phyloP scores from a whole-genome alignment of 2,113 vertebrate genomes.

The Lophura nycthemera region DNA sequence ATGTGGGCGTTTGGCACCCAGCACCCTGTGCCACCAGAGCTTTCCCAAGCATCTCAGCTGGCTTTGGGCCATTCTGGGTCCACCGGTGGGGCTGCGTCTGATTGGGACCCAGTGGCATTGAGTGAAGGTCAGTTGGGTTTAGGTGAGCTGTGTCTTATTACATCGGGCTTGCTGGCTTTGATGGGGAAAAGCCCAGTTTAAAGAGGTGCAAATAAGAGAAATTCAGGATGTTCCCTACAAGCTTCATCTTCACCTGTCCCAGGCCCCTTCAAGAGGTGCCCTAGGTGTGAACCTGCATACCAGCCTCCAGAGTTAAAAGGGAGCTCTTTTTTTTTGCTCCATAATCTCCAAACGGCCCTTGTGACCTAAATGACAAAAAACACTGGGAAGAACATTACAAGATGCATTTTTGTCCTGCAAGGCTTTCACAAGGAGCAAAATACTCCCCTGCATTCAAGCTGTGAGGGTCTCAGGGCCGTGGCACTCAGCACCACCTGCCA shows the following conservation, averaged over 20 bases:
- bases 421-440: slow-evolving; percentile 31
- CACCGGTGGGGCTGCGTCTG: not conserved
- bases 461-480: not conserved
- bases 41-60: slow-evolving; percentile 32
- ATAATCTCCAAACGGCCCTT: not conserved
- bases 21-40: not conserved
- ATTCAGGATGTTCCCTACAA: not conserved
- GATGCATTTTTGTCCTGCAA: slow-evolving; percentile 18
- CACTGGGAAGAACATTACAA: slow-evolving; percentile 20
- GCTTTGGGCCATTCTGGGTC: slow-evolving; percentile 2
- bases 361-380: slow-evolving; percentile 20
- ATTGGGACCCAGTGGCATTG: not conserved
- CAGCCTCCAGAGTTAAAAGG: not conserved
- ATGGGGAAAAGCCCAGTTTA: fast-evolving
- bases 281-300: slow-evolving; percentile 47
- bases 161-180: not conserved
- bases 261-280: not conserved
- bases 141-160: fast-evolving
- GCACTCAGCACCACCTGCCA: slow-evolving; percentile 5
- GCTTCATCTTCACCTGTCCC: not conserved
- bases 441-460: not conserved
- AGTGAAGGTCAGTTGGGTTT: not conserved
- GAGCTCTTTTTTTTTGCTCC: not conserved
- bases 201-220: not conserved
- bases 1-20: not conserved